Evolutionary conservation across 2,888 invertebrate genomes (phyloP).

Genomic region (Lamellibrachia satsuma): DNA sequence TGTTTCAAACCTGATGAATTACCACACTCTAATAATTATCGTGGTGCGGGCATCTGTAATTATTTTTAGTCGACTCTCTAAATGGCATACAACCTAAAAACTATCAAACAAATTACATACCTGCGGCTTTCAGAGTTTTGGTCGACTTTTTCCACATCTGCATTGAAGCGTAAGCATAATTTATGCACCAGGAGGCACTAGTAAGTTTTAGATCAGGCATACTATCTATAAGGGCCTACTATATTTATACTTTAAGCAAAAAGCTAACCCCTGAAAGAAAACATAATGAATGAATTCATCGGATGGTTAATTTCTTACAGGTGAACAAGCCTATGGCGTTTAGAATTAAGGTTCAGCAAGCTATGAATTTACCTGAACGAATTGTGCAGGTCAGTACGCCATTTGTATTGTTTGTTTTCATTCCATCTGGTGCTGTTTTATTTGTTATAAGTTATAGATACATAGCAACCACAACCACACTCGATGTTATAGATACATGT

Average conservation of each 20-base stretch:
- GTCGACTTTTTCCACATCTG: too few species aligned
- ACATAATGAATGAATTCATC: not conserved
- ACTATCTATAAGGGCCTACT: not conserved
- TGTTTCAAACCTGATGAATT: not conserved
- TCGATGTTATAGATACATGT: not conserved
- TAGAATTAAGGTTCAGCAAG: constrained; percentile 40
- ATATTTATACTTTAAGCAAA: not conserved
- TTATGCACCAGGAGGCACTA: too few species aligned
- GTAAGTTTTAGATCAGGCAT: too few species aligned
- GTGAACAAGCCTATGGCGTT: constrained; percentile 38
- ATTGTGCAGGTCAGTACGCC: constrained; percentile 37
- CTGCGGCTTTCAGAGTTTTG: too few species aligned
- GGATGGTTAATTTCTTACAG: constrained; percentile 32
- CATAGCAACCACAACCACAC: too few species aligned
- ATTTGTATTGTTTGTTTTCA: not conserved
- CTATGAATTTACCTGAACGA: constrained; percentile 40
- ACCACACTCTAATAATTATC: not conserved
- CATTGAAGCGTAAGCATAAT: too few species aligned
- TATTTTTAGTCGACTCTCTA: too few species aligned
- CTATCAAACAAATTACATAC: too few species aligned
- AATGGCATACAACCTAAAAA: too few species aligned
- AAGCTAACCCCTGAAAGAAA: not conserved
- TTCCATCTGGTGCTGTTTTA: not conserved
- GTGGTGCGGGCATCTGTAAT: not conserved
- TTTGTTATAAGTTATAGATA: too few species aligned